Percentiles rank a stretch among this genome's conserved stretches.
Conservation (phyloP, 2,888 invertebrate genomes). For the Drosophila fulvimacula region DNA sequence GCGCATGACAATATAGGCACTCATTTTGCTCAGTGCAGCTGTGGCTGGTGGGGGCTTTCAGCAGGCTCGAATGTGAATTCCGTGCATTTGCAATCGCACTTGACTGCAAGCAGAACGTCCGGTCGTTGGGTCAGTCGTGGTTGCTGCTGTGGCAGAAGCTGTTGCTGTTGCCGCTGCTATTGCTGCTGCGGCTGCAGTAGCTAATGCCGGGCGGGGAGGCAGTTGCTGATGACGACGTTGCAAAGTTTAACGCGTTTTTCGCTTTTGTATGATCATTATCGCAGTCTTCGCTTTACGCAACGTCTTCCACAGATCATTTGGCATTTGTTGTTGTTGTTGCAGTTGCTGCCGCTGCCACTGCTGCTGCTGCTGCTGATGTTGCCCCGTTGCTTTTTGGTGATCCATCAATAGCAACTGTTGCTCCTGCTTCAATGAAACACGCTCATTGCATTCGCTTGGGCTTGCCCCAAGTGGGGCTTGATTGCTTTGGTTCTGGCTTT, state of each 20-base stretch:
- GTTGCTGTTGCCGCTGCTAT: constrained; percentile 27
- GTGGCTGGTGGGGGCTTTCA: constrained; percentile 5
- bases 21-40: constrained; percentile 16
- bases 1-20: not conserved
- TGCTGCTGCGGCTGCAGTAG: constrained; percentile 21
- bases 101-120: constrained; percentile 71
- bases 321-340: constrained; percentile 50
- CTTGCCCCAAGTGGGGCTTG: constrained; percentile 30
- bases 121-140: constrained; percentile 62
- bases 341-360: constrained; percentile 20
- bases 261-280: constrained; percentile 80
- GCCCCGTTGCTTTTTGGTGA: constrained; percentile 56
- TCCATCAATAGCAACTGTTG: constrained; percentile 63
- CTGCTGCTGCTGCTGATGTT: constrained; percentile 31
- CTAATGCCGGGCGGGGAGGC: constrained; percentile 35
- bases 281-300: constrained; percentile 73
- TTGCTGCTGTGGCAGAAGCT: constrained; percentile 13
- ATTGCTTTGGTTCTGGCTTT: constrained; percentile 33
- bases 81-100: constrained; percentile 81
- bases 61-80: constrained; percentile 74
- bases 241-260: constrained; percentile 79
- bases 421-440: constrained; percentile 67
- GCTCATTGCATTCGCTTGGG: constrained; percentile 65
- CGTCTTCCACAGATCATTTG: constrained; percentile 66
- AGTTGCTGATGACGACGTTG: constrained; percentile 73